These are phyloP conservation scores for Psettodes erumei DNA, from an alignment of 2,113 vertebrate species.

Conservation along the genomic window DNA sequence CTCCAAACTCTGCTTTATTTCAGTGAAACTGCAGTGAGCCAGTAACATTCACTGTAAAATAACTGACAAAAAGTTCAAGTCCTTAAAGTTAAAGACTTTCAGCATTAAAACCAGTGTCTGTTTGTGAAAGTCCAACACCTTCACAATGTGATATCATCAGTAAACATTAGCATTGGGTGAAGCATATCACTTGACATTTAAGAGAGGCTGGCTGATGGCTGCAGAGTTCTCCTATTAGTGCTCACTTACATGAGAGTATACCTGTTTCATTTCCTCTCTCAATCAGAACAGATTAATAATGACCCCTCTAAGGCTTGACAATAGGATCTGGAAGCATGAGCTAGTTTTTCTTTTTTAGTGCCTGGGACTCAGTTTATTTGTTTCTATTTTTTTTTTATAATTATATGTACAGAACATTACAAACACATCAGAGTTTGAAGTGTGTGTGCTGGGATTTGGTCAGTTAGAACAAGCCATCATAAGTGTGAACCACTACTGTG, in stretches of 20 bases:
- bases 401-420: neutral
- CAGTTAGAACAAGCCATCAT: conserved; percentile 17
- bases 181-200: conserved; percentile 67
- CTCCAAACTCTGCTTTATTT: neutral
- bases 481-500: conserved; percentile 52
- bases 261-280: conserved; percentile 73
- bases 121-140: neutral
- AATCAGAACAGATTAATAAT: conserved; percentile 42
- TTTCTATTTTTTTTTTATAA: neutral
- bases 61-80: neutral
- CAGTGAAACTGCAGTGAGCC: neutral
- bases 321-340: neutral
- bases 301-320: neutral
- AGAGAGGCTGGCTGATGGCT: conserved; percentile 20
- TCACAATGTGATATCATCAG: conserved; percentile 25
- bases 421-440: neutral
- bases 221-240: conserved; percentile 42
- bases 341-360: neutral
- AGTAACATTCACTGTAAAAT: neutral
- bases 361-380: neutral
- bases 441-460: neutral
- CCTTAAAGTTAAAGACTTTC: neutral
- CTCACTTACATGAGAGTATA: conserved; percentile 13
- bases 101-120: neutral
- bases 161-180: conserved; percentile 51